These are phyloP conservation scores for Diceros bicornis DNA, from an alignment of 2,797 vertebrate species.

Conservation along the genomic window DNA sequence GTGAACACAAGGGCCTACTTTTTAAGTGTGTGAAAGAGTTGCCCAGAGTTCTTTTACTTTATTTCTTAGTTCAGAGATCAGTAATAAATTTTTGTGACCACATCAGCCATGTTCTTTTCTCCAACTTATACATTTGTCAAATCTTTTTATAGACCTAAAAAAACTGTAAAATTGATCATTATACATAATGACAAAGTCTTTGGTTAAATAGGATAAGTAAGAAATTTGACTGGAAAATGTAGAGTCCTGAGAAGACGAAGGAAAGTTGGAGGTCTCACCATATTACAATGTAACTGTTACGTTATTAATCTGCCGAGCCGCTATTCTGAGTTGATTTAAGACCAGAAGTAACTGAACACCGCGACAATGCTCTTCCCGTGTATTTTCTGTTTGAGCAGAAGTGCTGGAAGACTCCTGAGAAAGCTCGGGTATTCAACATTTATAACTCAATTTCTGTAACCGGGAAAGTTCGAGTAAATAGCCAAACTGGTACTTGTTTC, in stretches of 20 bases:
- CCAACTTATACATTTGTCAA: not conserved
- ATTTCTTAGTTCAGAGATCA: not conserved
- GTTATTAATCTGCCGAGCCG: not conserved
- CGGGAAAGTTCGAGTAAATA: conserved; percentile 6
- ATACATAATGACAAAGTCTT: not conserved
- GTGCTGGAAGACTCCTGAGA: conserved; percentile 19
- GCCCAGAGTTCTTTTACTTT: not conserved
- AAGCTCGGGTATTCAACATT: not conserved
- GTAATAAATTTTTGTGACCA: not conserved
- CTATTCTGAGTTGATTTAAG: not conserved
- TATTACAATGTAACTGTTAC: not conserved
- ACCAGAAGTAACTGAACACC: not conserved
- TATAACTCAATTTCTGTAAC: conserved; percentile 15
- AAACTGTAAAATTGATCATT: not conserved
- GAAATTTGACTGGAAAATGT: not conserved
- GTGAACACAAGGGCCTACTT: not conserved
- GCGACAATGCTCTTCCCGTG: not conserved
- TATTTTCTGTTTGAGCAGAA: conserved; percentile 16
- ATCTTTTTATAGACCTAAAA: not conserved
- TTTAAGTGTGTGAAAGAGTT: not conserved
- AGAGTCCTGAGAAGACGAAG: not conserved
- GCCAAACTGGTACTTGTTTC: conserved; percentile 45
- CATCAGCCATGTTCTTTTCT: not conserved
- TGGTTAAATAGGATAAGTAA: not conserved
- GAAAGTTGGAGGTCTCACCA: not conserved